Evolutionary conservation across 2,888 invertebrate genomes (phyloP).

Genomic region (Hymenopus coronatus): DNA sequence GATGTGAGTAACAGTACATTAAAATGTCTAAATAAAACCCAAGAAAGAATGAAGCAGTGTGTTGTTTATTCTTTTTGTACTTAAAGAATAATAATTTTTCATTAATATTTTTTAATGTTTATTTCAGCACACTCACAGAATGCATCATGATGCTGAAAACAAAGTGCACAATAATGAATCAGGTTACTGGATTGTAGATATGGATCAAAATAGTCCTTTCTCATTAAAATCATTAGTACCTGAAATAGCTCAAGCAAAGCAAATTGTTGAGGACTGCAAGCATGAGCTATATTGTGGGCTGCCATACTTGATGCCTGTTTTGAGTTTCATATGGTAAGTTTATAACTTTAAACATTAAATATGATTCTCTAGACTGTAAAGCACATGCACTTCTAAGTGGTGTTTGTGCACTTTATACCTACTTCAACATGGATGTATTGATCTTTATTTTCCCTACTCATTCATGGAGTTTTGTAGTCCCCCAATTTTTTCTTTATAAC

Average conservation of each 20-base stretch:
- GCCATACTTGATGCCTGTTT: constrained; percentile 75
- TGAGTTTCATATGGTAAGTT: constrained; percentile 59
- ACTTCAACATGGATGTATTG: too few relatives aligned
- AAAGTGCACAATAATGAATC: constrained; percentile 50
- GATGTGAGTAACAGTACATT: too few relatives aligned
- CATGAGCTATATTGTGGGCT: constrained; percentile 71
- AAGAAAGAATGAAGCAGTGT: too few relatives aligned
- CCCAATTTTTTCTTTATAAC: too few relatives aligned
- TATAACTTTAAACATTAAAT: too few relatives aligned
- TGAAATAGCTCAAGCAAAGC: constrained; percentile 50
- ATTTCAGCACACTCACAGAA: constrained; percentile 61
- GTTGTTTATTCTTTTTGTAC: too few relatives aligned
- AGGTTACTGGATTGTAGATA: constrained; percentile 70
- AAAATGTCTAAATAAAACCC: too few relatives aligned
- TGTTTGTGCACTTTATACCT: too few relatives aligned
- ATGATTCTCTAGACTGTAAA: too few relatives aligned
- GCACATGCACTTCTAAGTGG: too few relatives aligned
- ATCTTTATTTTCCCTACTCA: too few relatives aligned
- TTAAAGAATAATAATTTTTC: constrained; percentile 22
- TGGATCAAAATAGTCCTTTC: constrained; percentile 70
- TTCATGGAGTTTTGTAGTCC: too few relatives aligned
- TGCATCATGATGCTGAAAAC: constrained; percentile 54
- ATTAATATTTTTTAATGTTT: neutral
- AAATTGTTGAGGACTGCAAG: constrained; percentile 56
- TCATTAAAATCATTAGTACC: constrained; percentile 57